Percentiles rank a stretch among this genome's conserved stretches.
Conservation (phyloP, 2,797 vertebrate species). For the Tauraco hartlaubi region DNA sequence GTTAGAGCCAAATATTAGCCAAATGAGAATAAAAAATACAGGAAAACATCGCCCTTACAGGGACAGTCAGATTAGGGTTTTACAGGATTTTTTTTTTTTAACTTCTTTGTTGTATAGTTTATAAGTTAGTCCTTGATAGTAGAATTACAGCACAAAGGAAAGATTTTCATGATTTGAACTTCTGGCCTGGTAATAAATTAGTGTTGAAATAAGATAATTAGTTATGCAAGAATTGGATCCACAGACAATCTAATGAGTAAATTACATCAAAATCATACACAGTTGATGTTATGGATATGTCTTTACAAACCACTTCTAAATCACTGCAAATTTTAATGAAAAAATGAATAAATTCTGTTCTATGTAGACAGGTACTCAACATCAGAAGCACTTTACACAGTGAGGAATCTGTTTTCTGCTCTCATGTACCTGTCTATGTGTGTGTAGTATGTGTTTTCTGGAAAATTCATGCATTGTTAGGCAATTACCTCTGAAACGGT, state of each 20-base stretch:
- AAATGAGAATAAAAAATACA: background rate
- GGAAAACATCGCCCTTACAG: background rate
- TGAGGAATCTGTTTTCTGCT: background rate
- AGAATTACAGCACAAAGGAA: background rate
- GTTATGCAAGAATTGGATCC: background rate
- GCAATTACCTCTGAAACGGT: background rate
- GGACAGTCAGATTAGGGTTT: background rate
- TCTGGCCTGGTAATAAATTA: background rate
- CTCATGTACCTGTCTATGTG: background rate
- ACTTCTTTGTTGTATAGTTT: background rate
- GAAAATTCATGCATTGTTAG: background rate
- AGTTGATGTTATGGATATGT: background rate
- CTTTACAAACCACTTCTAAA: conserved; percentile 17
- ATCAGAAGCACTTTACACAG: background rate
- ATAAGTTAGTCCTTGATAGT: background rate
- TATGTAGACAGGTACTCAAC: background rate
- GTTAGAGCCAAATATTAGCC: background rate
- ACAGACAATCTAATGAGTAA: background rate
- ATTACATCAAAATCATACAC: background rate
- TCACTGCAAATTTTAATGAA: background rate
- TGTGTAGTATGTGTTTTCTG: background rate
- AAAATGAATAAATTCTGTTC: background rate
- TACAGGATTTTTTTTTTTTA: background rate
- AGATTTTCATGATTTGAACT: background rate
- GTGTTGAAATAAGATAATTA: background rate